phyloP scores from a whole-genome alignment of 2,888 invertebrate genomes.

The Clepsis dumicolana region DNA sequence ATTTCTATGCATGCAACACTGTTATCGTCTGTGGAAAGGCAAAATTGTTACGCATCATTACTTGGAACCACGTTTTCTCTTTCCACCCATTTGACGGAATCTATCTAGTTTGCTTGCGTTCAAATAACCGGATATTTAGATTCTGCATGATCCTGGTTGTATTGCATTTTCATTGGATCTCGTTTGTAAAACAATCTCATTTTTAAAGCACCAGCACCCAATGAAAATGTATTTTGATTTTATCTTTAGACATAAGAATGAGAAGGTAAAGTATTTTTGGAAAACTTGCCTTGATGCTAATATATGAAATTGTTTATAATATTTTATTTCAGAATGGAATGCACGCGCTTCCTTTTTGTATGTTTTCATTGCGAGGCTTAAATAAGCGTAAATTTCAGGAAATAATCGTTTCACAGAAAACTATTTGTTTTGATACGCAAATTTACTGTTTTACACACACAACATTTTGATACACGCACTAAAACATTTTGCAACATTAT shows the following conservation, averaged over 20 bases:
- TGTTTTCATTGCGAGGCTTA: conserved; percentile 62
- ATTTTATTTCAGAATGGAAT: conserved; percentile 47
- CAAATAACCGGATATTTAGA: conserved; percentile 54
- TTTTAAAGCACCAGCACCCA: neutral
- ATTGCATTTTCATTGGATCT: conserved; percentile 36
- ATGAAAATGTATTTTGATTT: conserved; percentile 18
- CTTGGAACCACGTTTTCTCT: conserved; percentile 49
- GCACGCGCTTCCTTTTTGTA: conserved; percentile 68
- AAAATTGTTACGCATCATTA: conserved; percentile 44
- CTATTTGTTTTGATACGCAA: conserved; percentile 44
- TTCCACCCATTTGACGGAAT: conserved; percentile 54
- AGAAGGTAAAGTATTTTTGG: conserved; percentile 34
- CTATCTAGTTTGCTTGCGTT: conserved; percentile 72
- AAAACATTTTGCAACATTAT: conserved; percentile 34
- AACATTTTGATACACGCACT: conserved; percentile 36
- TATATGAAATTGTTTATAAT: conserved; percentile 27
- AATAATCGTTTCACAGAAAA: conserved; percentile 56
- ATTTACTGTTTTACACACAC: conserved; percentile 51
- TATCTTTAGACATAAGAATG: conserved; percentile 9
- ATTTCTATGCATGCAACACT: conserved; percentile 77
- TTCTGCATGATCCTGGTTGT: conserved; percentile 68
- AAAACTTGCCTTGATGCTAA: conserved; percentile 28
- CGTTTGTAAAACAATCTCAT: neutral
- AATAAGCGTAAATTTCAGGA: conserved; percentile 52
- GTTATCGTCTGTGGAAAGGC: conserved; percentile 60